Evolutionary conservation across 1,140 invertebrate genomes (phyloP), one percentile per base, ranked within the genome.

Genomic region (Bombus consobrinus): DNA sequence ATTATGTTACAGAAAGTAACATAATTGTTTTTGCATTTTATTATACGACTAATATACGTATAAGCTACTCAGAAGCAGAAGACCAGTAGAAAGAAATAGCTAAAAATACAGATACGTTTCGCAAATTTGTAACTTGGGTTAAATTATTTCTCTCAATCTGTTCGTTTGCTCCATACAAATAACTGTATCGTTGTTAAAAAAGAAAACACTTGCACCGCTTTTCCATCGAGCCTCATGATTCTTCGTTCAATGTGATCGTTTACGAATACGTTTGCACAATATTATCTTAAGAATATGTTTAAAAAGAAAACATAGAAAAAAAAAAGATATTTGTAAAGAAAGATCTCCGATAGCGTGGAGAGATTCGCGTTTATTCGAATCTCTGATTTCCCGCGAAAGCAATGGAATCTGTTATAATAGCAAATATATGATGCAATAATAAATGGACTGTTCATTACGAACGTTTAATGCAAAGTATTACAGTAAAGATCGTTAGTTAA

Each of bases 401-500:
- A 62, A 62, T 74, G 53, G 15, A 32, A 68, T 32, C 15, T 43
- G 28, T 39, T 41, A 15, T 34, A 10, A 72, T 74, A 41, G 32
- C 1, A 34, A 74, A 9, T 62, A 18, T 37, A 15, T 47, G 53
- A 76, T 12, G 72, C 41, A 66, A 66, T 62, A 81, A 72, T 18
- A 34, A 78, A 1, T 28, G 22, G 37, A 59, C 18, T 39, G n/a
- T 76, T 80, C 77, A 32, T 74, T 22, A 28, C 28, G n/a, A 73
- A 69, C 34, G 12, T 76, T 75, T 76, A 66, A 79, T 83, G 53
- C 68, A 68, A 76, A 86, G 88, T 82, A 83, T 76, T 81, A 76
- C n/a, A 2, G 25, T 75, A 75, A 34, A 43, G 25, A 47, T n/a
- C 10, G 64, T 83, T 72, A 59, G 41, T 71, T 79, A 66, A 43